Evolutionary conservation across 2,888 invertebrate species (phyloP), one percentile per base, ranked within the genome.

Genomic region (Mechanitis messenoides): DNA sequence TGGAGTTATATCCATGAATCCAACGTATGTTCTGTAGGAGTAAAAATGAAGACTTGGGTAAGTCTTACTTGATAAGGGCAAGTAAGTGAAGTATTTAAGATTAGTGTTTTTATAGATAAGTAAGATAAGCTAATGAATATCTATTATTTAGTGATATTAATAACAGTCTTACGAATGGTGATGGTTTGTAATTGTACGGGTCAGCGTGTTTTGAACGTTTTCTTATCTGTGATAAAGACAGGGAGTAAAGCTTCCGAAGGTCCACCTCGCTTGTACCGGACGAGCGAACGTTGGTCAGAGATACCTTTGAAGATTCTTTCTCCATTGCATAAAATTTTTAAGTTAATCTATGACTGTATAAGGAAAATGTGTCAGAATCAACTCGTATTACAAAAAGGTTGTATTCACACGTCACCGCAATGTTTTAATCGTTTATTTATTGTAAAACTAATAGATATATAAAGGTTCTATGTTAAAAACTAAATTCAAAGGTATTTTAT

Each of bases 1-100:
- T 87, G 1, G 89, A 74, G 73, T 93, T 94, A 72, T 92, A 88
- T 1, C 94, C 94, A 76, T 92, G 91, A 50, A 92, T 90, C 93
- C 94, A 94, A 45, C 90, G 81, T 9, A 93, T 75, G 69, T 90
- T 90, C 93, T 93, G 71, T 31, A 72, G 74, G 55, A 6, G 53
- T n/a, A 12, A 42, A 20, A 12, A 47, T 20, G 20, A 47, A 20
- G 20, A 20, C 20, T 20, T 20, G 20, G 20, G 20, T 20, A 20
- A 20, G 20, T 20, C 20, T 20, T 20, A 20, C 20, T 20, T 20
- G 20, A 20, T 20, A 20, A 20, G 20, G 20, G 20, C 20, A 20
- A 20, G 20, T 20, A 20, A 20, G 20, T 20, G 20, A 20, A 20
- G 20, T 20, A 20, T 20, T 20, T 20, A 20, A 20, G 20, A 1